These are phyloP conservation scores for Naja naja DNA, from an alignment of 2,113 vertebrate species.

Conservation along the genomic window DNA sequence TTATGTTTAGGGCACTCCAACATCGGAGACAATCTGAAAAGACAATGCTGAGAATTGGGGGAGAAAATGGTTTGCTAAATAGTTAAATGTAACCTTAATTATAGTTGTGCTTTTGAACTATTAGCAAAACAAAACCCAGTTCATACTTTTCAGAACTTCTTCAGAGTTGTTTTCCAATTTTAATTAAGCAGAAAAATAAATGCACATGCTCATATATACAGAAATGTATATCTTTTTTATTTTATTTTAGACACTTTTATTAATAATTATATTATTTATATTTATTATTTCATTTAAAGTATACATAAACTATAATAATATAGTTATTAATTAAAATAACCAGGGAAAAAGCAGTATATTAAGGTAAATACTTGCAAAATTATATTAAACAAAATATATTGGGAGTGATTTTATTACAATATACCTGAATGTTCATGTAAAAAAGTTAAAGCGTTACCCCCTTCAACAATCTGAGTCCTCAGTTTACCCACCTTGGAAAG, in stretches of 20 bases:
- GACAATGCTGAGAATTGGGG: not conserved
- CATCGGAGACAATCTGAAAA: not conserved
- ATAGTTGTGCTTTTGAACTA: not conserved
- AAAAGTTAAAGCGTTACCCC: not conserved
- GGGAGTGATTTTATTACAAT: not conserved
- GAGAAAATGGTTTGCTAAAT: not conserved
- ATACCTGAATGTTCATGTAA: not conserved
- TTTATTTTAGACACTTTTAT: too few relatives aligned
- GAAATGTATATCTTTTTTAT: too few relatives aligned
- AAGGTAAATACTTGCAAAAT: too few relatives aligned
- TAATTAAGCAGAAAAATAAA: not conserved
- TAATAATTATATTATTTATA: too few relatives aligned
- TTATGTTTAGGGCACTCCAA: not conserved
- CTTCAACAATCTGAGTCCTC: too few relatives aligned
- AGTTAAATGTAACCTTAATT: not conserved
- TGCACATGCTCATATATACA: not conserved
- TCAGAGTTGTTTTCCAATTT: not conserved
- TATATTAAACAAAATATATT: not conserved
- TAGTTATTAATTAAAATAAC: too few relatives aligned
- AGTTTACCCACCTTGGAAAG: too few relatives aligned
- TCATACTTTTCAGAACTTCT: not conserved
- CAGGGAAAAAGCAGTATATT: too few relatives aligned
- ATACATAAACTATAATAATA: too few relatives aligned
- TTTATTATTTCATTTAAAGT: too few relatives aligned
- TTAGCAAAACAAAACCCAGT: not conserved